phyloP scores from a whole-genome alignment of 1,140 invertebrate species.

The Heliothis subflexa region DNA sequence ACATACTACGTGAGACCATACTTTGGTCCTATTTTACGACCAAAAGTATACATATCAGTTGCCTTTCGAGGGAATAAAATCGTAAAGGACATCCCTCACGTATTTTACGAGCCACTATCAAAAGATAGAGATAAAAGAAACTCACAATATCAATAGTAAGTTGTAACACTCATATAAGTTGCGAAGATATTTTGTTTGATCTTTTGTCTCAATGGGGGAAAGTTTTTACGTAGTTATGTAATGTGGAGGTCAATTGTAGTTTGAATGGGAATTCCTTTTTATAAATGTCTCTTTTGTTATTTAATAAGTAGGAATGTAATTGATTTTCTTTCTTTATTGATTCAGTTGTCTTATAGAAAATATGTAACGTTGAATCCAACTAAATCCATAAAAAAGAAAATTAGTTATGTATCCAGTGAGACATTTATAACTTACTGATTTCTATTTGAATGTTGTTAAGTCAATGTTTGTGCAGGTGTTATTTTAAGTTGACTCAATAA shows the following conservation, averaged over 20 bases:
- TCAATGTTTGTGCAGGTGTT: too few species aligned
- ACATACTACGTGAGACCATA: not conserved
- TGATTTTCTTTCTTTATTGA: too few species aligned
- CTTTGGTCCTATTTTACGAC: not conserved
- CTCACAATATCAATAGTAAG: slow-evolving; percentile 14
- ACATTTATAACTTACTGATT: too few species aligned
- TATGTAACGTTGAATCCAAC: too few species aligned
- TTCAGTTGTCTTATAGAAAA: too few species aligned
- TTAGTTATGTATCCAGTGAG: too few species aligned
- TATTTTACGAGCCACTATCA: not conserved
- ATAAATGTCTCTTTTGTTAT: too few species aligned
- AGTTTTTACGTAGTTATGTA: slow-evolving; percentile 6
- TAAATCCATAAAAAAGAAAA: too few species aligned
- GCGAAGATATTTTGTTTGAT: slow-evolving; percentile 13
- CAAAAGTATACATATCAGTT: not conserved
- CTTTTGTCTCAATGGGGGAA: not conserved
- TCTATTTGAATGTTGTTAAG: too few species aligned
- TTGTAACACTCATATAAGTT: slow-evolving; percentile 18
- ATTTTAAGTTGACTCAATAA: too few species aligned
- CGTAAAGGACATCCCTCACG: not conserved
- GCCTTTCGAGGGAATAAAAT: not conserved
- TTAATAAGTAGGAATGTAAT: too few species aligned
- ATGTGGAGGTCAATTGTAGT: not conserved
- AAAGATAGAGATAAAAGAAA: slow-evolving; percentile 24
- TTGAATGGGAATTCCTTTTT: too few species aligned